phyloP scores from a whole-genome alignment of 2,113 vertebrate species.

The Petaurus breviceps region DNA sequence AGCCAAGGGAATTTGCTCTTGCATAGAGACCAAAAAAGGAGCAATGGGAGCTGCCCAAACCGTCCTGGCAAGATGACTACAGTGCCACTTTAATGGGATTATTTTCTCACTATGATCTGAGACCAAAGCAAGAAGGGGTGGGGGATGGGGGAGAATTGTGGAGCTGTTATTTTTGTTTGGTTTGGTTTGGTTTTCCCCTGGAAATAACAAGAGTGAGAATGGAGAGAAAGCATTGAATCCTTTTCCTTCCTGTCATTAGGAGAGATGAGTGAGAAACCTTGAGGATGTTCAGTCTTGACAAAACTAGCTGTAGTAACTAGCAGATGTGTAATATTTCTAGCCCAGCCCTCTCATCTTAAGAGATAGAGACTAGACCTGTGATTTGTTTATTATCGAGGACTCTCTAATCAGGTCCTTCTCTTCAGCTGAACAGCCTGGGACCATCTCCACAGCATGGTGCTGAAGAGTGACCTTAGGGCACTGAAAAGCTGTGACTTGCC shows the following conservation, averaged over 20 bases:
- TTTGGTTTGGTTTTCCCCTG: not conserved
- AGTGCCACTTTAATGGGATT: not conserved
- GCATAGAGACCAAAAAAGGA: not conserved
- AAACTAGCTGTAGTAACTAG: not conserved
- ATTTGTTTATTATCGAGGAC: not conserved
- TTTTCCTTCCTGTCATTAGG: not conserved
- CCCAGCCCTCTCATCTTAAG: not conserved
- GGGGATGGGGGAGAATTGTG: not conserved
- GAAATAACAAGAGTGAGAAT: not conserved
- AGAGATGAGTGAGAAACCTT: not conserved
- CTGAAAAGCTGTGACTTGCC: not conserved
- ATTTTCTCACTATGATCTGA: not conserved
- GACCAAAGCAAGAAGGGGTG: not conserved
- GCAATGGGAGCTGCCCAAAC: not conserved
- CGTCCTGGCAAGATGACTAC: not conserved
- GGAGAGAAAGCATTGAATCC: not conserved
- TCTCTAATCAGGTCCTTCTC: not conserved
- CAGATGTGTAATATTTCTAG: not conserved
- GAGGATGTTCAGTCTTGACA: not conserved
- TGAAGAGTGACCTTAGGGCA: not conserved
- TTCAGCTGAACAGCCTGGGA: not conserved
- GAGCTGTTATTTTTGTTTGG: not conserved
- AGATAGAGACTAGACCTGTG: not conserved
- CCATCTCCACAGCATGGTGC: not conserved
- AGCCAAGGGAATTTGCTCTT: not conserved